Evolutionary conservation across 2,797 vertebrate genomes (phyloP).

Genomic region (Tarsius wallacei): DNA sequence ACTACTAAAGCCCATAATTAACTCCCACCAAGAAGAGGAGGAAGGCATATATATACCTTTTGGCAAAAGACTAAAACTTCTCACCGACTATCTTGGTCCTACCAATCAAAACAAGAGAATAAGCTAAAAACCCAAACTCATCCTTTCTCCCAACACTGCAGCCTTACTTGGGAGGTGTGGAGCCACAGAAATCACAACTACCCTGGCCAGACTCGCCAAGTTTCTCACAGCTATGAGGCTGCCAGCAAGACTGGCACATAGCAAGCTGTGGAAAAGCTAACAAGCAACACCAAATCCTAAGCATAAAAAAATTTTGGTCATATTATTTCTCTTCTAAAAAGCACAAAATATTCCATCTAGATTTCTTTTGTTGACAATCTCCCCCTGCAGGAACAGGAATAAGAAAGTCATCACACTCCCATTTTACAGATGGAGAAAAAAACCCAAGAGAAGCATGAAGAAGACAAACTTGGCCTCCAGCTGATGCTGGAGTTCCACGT

Average conservation of each 20-base stretch:
- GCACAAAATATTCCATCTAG: slow-evolving; percentile 71
- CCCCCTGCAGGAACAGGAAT: slow-evolving; percentile 19
- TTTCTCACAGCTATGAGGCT: slow-evolving; percentile 75
- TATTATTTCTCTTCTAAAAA: slow-evolving; percentile 66
- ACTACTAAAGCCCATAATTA: slow-evolving; percentile 74
- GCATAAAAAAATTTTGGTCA: slow-evolving; percentile 55
- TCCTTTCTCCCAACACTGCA: slow-evolving; percentile 37
- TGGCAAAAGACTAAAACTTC: slow-evolving; percentile 66
- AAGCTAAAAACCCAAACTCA: slow-evolving; percentile 71
- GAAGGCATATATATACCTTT: slow-evolving; percentile 58
- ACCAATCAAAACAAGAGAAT: slow-evolving; percentile 67
- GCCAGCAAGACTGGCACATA: slow-evolving; percentile 85
- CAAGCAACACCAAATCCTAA: slow-evolving; percentile 70
- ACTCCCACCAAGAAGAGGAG: slow-evolving; percentile 47
- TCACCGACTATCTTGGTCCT: slow-evolving; percentile 49
- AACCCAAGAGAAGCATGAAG: not conserved
- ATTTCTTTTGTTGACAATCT: slow-evolving; percentile 43
- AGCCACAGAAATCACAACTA: slow-evolving; percentile 78
- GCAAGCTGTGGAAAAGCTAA: slow-evolving; percentile 64
- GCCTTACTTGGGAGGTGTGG: slow-evolving; percentile 62
- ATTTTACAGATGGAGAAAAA: slow-evolving; percentile 71
- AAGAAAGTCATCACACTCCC: slow-evolving; percentile 27
- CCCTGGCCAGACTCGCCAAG: slow-evolving; percentile 76
- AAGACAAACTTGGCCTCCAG: not conserved
- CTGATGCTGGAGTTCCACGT: slow-evolving; percentile 33